A percentile compares a stretch with the other conserved stretches of the same genome.
phyloP scores from a whole-genome alignment of 2,797 vertebrate genomes.

The Heterohyrax brucei region DNA sequence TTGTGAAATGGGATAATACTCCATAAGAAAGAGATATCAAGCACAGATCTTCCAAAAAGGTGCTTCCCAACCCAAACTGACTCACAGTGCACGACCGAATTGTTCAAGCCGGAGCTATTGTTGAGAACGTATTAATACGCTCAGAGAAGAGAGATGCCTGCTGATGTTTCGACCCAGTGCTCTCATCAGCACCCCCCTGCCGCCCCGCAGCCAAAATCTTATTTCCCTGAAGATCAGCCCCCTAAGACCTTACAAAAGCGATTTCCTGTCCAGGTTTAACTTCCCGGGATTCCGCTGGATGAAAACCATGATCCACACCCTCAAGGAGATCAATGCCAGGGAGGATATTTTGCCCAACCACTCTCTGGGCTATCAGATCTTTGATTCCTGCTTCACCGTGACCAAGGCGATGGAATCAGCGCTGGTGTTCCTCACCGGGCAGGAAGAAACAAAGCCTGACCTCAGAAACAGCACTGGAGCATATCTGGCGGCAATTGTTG shows the following conservation, averaged over 20 bases:
- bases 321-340: constrained; percentile 92
- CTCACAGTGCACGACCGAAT: background rate
- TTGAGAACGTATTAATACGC: background rate
- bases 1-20: background rate
- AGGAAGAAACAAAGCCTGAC: constrained; percentile 94
- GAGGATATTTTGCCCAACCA: constrained; percentile 91
- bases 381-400: constrained; percentile 94
- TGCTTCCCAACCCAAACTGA: background rate
- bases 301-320: constrained; percentile 94
- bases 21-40: background rate
- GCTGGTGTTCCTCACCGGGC: constrained; percentile 93
- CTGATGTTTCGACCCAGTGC: background rate
- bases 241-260: background rate
- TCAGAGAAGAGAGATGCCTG: background rate
- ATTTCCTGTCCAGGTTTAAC: constrained; percentile 92
- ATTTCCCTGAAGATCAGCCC: background rate
- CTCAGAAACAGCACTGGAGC: constrained; percentile 93
- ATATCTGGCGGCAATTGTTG: constrained; percentile 92
- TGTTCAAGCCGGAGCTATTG: background rate
- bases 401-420: constrained; percentile 95
- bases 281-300: constrained; percentile 94
- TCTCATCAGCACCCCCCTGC: background rate
- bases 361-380: constrained; percentile 94
- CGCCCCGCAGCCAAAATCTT: background rate
- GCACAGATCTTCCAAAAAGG: background rate